Conservation (phyloP, 2,888 invertebrate genomes). For the Diadegma fenestrale region DNA sequence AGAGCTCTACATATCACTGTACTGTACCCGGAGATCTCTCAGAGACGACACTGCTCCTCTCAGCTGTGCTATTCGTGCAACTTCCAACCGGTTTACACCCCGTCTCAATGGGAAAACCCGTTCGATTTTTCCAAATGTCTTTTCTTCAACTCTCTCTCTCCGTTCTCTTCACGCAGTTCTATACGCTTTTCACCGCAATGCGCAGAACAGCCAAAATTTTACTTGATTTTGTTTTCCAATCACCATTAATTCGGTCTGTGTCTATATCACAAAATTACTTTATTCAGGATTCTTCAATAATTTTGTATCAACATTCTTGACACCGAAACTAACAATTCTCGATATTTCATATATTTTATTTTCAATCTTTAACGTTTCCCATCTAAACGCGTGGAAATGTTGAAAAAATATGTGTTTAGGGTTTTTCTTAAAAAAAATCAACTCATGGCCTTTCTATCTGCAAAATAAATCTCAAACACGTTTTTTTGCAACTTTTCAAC, state of each 20-base stretch:
- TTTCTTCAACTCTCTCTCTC: constrained; percentile 52
- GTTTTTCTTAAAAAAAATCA: too few species aligned
- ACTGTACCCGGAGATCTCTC: neutral
- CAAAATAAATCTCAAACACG: too few species aligned
- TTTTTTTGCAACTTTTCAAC: too few species aligned
- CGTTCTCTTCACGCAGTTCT: constrained; percentile 44
- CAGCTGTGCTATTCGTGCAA: constrained; percentile 62
- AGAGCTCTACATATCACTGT: constrained; percentile 9
- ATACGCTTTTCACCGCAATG: constrained; percentile 33
- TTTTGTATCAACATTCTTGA: too few species aligned
- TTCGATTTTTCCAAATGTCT: constrained; percentile 71
- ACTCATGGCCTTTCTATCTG: too few species aligned
- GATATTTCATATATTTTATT: too few species aligned
- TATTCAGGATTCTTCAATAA: too few species aligned
- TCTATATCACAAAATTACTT: too few species aligned
- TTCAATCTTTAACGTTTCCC: too few species aligned
- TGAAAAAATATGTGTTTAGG: too few species aligned
- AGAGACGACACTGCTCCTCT: constrained; percentile 48
- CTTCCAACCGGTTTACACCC: constrained; percentile 75
- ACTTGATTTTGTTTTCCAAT: constrained; percentile 3
- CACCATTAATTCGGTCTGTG: neutral
- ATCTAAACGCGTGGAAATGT: too few species aligned
- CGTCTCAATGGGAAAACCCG: constrained; percentile 62
- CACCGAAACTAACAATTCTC: too few species aligned
- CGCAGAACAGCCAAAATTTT: constrained; percentile 32